These are phyloP conservation scores for Enteromius radiatus DNA, from an alignment of 2,797 vertebrate genomes.

Conservation along the genomic window DNA sequence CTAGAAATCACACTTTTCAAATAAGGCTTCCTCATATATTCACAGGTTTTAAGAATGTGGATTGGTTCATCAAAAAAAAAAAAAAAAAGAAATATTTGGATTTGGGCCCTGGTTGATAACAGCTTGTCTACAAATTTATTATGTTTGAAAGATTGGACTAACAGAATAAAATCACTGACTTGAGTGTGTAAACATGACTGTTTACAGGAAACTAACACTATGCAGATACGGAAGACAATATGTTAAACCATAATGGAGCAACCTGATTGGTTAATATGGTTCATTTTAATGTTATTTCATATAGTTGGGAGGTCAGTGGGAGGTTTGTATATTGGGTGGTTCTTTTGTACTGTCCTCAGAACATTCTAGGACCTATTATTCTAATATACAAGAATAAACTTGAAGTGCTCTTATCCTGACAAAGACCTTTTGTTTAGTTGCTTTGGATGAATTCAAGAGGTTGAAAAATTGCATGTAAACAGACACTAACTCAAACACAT, in stretches of 20 bases:
- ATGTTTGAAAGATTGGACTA: constrained; percentile 1
- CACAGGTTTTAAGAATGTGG: background rate
- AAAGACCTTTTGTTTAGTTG: constrained; percentile 39
- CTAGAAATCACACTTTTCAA: background rate
- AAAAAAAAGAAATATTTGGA: background rate
- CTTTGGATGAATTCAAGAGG: constrained; percentile 21
- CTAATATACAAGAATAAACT: constrained; percentile 28
- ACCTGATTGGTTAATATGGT: constrained; percentile 6
- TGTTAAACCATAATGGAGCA: background rate
- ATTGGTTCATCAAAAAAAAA: too few species aligned
- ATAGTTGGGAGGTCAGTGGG: constrained; percentile 7
- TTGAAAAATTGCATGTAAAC: constrained; percentile 34
- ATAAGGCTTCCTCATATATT: background rate
- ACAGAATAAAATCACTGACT: background rate
- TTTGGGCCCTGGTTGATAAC: background rate
- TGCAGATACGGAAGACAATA: background rate
- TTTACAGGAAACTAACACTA: background rate
- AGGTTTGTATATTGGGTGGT: constrained; percentile 37
- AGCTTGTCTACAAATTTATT: background rate
- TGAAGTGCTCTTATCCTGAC: constrained; percentile 32
- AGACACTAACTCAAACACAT: constrained; percentile 20
- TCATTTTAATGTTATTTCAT: constrained; percentile 19
- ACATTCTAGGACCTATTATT: constrained; percentile 17
- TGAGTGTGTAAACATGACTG: background rate
- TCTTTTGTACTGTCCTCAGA: constrained; percentile 22